Evolutionary conservation across 2,113 vertebrate genomes (phyloP).

Genomic region (Trematocara unimaculatum): DNA sequence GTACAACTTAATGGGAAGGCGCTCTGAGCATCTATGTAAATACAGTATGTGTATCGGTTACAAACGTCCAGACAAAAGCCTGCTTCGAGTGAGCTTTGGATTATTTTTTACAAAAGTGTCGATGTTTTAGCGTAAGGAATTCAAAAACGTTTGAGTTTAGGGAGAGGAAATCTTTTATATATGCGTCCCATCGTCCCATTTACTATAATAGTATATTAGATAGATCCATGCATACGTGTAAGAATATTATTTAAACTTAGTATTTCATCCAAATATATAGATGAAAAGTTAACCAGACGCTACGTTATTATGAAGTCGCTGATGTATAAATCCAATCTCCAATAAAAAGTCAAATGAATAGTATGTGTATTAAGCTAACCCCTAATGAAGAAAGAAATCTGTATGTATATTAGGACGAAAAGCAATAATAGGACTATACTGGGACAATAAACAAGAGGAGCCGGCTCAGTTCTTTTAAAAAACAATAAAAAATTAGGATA

Average conservation of each 20-base stretch:
- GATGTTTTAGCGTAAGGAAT: constrained; percentile 38
- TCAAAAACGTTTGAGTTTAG: constrained; percentile 30
- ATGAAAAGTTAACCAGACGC: constrained; percentile 55
- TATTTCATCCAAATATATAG: constrained; percentile 65
- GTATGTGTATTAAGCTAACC: constrained; percentile 41
- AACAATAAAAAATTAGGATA: constrained; percentile 15
- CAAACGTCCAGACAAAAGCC: constrained; percentile 35
- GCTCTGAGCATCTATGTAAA: constrained; percentile 56
- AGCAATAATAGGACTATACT: constrained; percentile 66
- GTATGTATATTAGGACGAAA: constrained; percentile 58
- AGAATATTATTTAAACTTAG: constrained; percentile 65
- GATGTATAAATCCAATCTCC: constrained; percentile 48
- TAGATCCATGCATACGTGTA: constrained; percentile 60
- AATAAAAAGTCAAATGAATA: constrained; percentile 14
- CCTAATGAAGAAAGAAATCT: constrained; percentile 34
- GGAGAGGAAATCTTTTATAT: constrained; percentile 53
- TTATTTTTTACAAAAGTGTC: constrained; percentile 52
- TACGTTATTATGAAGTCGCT: constrained; percentile 49
- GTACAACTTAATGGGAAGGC: constrained; percentile 48
- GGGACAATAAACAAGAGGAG: constrained; percentile 42
- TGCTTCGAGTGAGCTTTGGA: constrained; percentile 36
- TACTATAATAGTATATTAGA: constrained; percentile 61
- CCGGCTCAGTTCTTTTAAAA: constrained; percentile 25
- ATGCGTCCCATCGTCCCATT: constrained; percentile 40
- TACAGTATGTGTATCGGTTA: constrained; percentile 48